Evolutionary conservation across 2,113 vertebrate species (phyloP).

Genomic region (Choloepus hoffmanni): DNA sequence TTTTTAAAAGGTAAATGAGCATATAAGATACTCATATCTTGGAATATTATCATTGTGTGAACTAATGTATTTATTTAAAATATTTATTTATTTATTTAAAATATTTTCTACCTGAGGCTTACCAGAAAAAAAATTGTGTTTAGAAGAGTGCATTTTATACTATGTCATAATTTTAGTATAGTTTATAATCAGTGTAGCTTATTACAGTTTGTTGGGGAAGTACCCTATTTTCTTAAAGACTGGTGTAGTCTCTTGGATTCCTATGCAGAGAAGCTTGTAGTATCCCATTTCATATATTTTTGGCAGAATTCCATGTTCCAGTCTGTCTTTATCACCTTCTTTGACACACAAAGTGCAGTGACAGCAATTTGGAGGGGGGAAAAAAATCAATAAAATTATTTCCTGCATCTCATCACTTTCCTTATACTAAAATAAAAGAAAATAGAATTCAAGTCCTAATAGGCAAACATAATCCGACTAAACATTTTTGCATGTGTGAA

Average conservation of each 20-base stretch:
- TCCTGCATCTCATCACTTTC: not conserved
- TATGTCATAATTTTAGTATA: not conserved
- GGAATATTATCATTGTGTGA: not conserved
- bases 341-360: not conserved
- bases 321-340: constrained; percentile 2
- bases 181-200: not conserved
- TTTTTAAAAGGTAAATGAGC: not conserved
- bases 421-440: not conserved
- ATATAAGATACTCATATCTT: not conserved
- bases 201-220: not conserved
- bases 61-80: not conserved
- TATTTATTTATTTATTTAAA: not conserved
- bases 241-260: not conserved
- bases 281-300: not conserved
- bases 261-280: not conserved
- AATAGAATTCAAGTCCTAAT: not conserved
- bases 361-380: not conserved
- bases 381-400: constrained; percentile 7
- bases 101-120: not conserved
- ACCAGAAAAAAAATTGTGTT: not conserved
- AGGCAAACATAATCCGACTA: not conserved
- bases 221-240: not conserved
- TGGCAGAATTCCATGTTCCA: not conserved
- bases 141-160: not conserved
- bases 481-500: not conserved